Evolutionary conservation across 2,113 vertebrate species (phyloP).

Genomic region (Hippocampus abdominalis): DNA sequence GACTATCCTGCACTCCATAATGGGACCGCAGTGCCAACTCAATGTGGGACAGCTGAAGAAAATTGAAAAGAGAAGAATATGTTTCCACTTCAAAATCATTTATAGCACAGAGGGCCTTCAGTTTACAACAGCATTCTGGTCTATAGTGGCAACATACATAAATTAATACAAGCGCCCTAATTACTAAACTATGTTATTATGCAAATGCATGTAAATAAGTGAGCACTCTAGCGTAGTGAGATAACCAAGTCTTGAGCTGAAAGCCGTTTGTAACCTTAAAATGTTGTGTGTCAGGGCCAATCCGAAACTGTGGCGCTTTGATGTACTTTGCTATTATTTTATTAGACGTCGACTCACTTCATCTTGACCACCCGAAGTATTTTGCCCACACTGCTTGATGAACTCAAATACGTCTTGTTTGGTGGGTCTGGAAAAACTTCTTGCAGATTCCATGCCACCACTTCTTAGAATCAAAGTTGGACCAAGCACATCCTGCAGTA

Average conservation of each 20-base stretch:
- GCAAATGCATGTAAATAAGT: too few species aligned
- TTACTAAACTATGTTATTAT: too few species aligned
- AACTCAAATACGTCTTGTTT: constrained; percentile 77
- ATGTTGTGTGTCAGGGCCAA: background rate
- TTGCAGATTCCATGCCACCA: constrained; percentile 14
- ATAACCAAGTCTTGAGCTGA: background rate
- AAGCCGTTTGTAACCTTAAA: background rate
- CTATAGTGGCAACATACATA: background rate
- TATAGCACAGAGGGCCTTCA: background rate
- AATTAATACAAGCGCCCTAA: too few species aligned
- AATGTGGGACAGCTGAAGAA: constrained; percentile 60
- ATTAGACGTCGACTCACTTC: constrained; percentile 51
- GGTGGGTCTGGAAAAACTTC: constrained; percentile 65
- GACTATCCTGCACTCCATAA: constrained; percentile 66
- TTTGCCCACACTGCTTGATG: constrained; percentile 73
- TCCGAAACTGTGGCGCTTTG: background rate
- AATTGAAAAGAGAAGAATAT: background rate
- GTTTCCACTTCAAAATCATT: background rate
- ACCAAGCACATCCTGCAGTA: constrained; percentile 70
- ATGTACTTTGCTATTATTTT: background rate
- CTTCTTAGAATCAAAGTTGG: constrained; percentile 51
- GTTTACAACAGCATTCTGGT: background rate
- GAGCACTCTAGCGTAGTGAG: too few species aligned
- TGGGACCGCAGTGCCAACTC: constrained; percentile 70
- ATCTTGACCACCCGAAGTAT: constrained; percentile 42